A percentile compares a stretch with the other conserved stretches of the same genome.
phyloP scores from a whole-genome alignment of 1,140 invertebrate genomes.

The Drosophila kanapiae region DNA sequence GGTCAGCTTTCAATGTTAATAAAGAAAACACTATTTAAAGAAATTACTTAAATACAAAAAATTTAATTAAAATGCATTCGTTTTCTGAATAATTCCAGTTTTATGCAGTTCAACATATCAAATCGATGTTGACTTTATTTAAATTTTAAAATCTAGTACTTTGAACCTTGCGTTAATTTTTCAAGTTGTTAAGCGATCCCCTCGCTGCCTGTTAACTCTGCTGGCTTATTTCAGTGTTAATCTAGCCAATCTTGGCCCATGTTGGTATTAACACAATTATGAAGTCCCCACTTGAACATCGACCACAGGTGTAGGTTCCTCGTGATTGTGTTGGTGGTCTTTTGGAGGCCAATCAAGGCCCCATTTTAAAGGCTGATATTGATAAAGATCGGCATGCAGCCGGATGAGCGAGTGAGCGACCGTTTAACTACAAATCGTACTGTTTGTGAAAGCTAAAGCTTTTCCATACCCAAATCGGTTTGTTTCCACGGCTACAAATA shows the following conservation, averaged over 20 bases:
- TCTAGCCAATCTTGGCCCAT: conserved; percentile 23
- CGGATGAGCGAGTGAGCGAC: conserved; percentile 18
- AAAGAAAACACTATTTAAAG: neutral
- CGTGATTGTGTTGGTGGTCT: conserved; percentile 22
- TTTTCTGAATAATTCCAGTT: too few species aligned
- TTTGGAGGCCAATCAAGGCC: conserved; percentile 26
- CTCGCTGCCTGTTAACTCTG: neutral
- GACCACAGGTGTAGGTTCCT: conserved; percentile 28
- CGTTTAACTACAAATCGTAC: neutral
- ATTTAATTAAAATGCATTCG: neutral
- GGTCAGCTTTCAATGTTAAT: neutral
- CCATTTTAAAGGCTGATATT: conserved; percentile 19
- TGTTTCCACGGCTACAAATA: conserved; percentile 23
- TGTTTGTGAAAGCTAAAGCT: conserved; percentile 1
- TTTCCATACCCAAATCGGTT: neutral
- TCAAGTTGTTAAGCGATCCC: neutral
- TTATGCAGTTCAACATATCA: too few species aligned
- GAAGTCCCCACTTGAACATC: conserved; percentile 55
- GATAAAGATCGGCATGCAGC: conserved; percentile 57
- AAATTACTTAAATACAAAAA: too few species aligned
- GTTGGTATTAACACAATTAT: conserved; percentile 35
- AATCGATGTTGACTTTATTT: neutral
- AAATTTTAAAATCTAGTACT: neutral
- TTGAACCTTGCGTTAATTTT: conserved; percentile 5
- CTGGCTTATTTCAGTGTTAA: conserved; percentile 12